Conservation (phyloP, 1,140 invertebrate species). For the Nephila pilipes region DNA sequence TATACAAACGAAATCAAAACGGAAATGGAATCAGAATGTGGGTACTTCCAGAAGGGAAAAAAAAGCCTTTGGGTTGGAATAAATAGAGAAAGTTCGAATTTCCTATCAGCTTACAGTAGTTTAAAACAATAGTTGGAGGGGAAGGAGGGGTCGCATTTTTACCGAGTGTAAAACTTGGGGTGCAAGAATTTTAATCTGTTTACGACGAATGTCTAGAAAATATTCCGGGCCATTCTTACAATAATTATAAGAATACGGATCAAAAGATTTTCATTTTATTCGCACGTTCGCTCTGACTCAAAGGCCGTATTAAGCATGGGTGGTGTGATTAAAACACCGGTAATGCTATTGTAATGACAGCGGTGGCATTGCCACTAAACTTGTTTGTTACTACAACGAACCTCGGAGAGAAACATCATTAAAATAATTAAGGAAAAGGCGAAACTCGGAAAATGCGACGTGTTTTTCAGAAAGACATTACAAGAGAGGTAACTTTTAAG, state of each 20-base stretch:
- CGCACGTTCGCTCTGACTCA: conserved; percentile 58
- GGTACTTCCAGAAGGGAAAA: background rate
- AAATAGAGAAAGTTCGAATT: background rate
- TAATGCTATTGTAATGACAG: conserved; percentile 76
- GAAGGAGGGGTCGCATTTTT: conserved; percentile 2
- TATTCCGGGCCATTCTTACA: conserved; percentile 50
- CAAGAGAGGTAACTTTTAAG: conserved; percentile 74
- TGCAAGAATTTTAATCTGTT: conserved; percentile 67
- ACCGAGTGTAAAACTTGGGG: background rate
- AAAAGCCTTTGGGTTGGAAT: background rate
- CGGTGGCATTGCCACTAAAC: conserved; percentile 72
- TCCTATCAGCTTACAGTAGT: background rate
- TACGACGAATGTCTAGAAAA: conserved; percentile 62
- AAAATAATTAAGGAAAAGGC: conserved; percentile 77
- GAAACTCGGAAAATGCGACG: conserved; percentile 73
- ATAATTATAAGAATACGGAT: conserved; percentile 75
- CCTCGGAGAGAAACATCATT: conserved; percentile 69
- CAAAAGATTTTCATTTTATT: conserved; percentile 71
- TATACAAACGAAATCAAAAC: background rate
- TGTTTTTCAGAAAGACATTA: conserved; percentile 77
- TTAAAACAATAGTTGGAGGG: background rate
- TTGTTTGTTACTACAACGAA: conserved; percentile 67
- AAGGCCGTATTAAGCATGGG: conserved; percentile 46
- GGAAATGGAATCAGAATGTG: background rate
- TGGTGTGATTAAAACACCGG: conserved; percentile 74